Evolutionary conservation across 2,797 vertebrate species (phyloP), one percentile per base, ranked within the genome.

Genomic region (Pelodytes ibericus): DNA sequence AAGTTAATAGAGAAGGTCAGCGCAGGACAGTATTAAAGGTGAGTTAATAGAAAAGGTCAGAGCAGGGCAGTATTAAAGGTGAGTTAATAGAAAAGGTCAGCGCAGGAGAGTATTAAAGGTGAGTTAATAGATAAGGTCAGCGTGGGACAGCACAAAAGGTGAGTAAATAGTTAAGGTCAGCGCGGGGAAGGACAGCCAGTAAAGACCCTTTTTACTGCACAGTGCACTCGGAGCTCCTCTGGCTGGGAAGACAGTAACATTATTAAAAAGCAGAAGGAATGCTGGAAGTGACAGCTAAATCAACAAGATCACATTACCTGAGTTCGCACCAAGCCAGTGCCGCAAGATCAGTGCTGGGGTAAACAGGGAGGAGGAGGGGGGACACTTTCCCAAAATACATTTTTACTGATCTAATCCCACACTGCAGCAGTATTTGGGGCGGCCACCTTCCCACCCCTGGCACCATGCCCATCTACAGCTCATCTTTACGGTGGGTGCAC

Each of bases 381-480:
- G 41, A 59, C 11, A 24, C 4, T 10, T 49, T 15, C 11, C 11
- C 11, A 49, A 49, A 49, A n/a, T 49, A n/a, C 10, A 8, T 9
- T 36, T 31, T 22, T 26, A 18, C 29, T 51, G 16, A 61, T 53
- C 44, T 65, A 26, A 72, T 60, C 62, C 41, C 27, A 47, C 33
- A 36, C 69, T 78, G 75, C 69, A 53, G 69, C 39, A 72, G 62
- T 67, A 61, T 53, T 72, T 30, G 51, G 53, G 10, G 61, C 62
- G 9, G 44, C 63, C 70, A 39, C 70, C 63, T 67, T 61, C 63
- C 63, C 30, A 27, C 27, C 25, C 26, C 63, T 79, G 76, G 76
- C 76, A 72, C 3, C 0, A 20, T n/a, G 74, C 74, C 84, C 82
- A 85, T 81, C 81, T 57, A 82, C 77, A 74, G 77, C 65, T 75